Percentiles rank a stretch among this genome's conserved stretches.
phyloP scores from a whole-genome alignment of 2,797 vertebrate species.

The Cichlasoma orientale region DNA sequence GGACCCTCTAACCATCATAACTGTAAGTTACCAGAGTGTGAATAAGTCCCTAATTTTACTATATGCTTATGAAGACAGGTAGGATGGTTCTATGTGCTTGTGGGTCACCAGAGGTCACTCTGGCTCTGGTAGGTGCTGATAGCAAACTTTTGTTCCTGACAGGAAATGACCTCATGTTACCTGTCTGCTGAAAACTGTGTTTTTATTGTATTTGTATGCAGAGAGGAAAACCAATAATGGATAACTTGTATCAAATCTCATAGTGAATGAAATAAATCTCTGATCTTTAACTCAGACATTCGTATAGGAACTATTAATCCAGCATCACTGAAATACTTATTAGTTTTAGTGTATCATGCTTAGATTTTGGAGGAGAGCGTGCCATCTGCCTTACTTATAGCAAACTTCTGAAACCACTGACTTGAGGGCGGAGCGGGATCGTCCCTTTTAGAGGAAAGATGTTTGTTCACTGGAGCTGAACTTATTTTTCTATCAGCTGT shows the following conservation, averaged over 20 bases:
- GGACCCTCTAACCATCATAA: too few species aligned
- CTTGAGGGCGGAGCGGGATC: background rate
- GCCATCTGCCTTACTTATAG: background rate
- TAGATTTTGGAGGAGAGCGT: background rate
- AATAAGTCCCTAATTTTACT: too few species aligned
- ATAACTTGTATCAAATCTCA: background rate
- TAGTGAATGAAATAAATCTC: background rate
- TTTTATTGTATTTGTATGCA: too few species aligned
- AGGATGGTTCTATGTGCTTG: too few species aligned
- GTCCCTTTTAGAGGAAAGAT: background rate
- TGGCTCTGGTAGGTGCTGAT: too few species aligned
- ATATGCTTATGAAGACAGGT: too few species aligned
- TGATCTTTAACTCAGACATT: background rate
- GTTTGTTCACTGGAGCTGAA: conserved; percentile 33
- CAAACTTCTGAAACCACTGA: background rate
- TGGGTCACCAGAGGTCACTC: too few species aligned
- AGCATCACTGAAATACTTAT: background rate
- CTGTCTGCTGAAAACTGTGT: too few species aligned
- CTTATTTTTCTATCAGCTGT: background rate
- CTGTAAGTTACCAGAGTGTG: too few species aligned
- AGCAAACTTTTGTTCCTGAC: too few species aligned
- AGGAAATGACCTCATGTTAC: too few species aligned
- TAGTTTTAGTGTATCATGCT: background rate
- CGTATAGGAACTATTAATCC: background rate
- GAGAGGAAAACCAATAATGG: background rate